Conservation (phyloP, 2,797 vertebrate genomes). For the Lepilemur ruficaudatus region DNA sequence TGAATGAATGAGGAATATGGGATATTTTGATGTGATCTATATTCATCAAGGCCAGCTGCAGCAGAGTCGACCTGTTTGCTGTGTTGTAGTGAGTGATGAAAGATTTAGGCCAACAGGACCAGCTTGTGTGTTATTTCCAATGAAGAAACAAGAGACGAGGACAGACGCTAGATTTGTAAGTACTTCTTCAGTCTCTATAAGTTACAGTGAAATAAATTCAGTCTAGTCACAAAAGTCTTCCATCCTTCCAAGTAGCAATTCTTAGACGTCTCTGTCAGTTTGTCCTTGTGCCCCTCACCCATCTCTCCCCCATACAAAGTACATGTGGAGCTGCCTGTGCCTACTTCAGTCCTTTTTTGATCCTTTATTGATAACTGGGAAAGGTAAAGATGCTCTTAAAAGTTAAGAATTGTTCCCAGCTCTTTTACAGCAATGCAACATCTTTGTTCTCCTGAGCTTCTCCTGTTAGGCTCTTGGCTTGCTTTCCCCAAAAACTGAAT, state of each 20-base stretch:
- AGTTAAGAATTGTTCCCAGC: not conserved
- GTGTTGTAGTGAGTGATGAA: not conserved
- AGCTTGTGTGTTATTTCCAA: not conserved
- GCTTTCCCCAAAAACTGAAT: not conserved
- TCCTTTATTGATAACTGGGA: not conserved
- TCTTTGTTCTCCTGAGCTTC: not conserved
- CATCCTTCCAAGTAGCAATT: not conserved
- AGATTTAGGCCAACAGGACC: not conserved
- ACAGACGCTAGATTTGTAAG: not conserved
- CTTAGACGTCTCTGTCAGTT: not conserved
- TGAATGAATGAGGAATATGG: not conserved
- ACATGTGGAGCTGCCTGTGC: not conserved
- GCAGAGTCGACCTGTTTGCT: not conserved
- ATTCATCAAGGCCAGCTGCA: not conserved
- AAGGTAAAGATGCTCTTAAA: not conserved
- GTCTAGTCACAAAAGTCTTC: not conserved
- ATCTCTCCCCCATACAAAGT: not conserved
- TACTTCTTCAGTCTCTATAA: not conserved
- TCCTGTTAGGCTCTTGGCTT: not conserved
- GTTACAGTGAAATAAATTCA: not conserved
- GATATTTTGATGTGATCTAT: not conserved
- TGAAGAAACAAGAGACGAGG: not conserved
- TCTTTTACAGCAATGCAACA: not conserved
- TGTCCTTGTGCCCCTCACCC: not conserved
- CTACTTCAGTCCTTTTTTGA: not conserved